These are phyloP conservation scores for Sandelia bainsii DNA, from an alignment of 2,797 vertebrate genomes.

Conservation along the genomic window DNA sequence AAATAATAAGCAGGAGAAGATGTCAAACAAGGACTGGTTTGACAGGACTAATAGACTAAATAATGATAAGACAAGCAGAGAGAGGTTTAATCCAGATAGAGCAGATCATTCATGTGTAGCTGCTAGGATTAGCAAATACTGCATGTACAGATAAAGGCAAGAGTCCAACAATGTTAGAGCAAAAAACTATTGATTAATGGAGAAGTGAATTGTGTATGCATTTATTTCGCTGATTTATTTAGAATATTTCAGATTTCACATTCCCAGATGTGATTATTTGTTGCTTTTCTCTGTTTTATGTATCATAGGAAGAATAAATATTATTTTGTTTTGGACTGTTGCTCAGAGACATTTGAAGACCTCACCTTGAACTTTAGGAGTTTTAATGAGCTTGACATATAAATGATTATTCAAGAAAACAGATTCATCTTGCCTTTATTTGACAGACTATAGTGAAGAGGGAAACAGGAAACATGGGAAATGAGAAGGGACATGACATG, in stretches of 20 bases:
- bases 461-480: too few species aligned
- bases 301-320: neutral
- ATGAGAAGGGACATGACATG: too few species aligned
- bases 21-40: slow-evolving; percentile 2
- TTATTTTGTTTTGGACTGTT: too few species aligned
- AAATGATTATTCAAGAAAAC: too few species aligned
- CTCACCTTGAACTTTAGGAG: too few species aligned
- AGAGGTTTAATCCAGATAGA: neutral
- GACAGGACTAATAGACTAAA: slow-evolving; percentile 13
- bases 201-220: too few species aligned
- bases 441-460: too few species aligned
- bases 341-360: too few species aligned
- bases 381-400: too few species aligned
- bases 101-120: neutral
- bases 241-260: neutral
- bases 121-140: slow-evolving; percentile 5
- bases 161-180: neutral
- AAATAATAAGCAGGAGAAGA: slow-evolving; percentile 1
- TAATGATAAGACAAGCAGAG: slow-evolving; percentile 10
- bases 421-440: too few species aligned
- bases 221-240: neutral
- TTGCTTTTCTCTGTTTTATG: neutral
- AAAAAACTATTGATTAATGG: too few species aligned
- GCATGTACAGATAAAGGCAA: neutral
- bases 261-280: neutral